A percentile compares a stretch with the other conserved stretches of the same genome.
phyloP scores from a whole-genome alignment of 2,113 vertebrate genomes.

The Silurus meridionalis region DNA sequence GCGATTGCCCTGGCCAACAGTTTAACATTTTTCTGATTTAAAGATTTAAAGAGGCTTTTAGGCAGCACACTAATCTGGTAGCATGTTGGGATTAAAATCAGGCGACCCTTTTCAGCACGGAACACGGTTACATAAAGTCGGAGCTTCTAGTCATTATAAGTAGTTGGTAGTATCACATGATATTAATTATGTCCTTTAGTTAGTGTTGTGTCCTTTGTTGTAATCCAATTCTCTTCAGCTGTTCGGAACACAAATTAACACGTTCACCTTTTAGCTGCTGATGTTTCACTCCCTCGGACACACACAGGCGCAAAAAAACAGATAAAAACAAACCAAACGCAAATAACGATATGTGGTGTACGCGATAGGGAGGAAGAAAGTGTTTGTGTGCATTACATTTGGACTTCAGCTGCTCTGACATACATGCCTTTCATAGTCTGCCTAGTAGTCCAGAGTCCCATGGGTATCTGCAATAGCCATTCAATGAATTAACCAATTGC shows the following conservation, averaged over 20 bases:
- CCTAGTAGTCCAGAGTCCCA: conserved; percentile 43
- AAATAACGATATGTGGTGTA: conserved; percentile 21
- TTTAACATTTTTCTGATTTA: conserved; percentile 28
- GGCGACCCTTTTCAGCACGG: conserved; percentile 53
- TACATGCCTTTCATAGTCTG: conserved; percentile 55
- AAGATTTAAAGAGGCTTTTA: conserved; percentile 22
- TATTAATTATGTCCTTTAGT: conserved; percentile 50
- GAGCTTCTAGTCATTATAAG: conserved; percentile 50
- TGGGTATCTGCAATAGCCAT: conserved; percentile 52
- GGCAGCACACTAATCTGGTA: conserved; percentile 51
- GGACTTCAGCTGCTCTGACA: conserved; percentile 42
- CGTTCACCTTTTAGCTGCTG: conserved; percentile 46
- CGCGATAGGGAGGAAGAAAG: neutral
- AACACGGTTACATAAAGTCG: conserved; percentile 60
- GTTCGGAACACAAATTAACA: conserved; percentile 49
- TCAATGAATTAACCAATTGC: conserved; percentile 68
- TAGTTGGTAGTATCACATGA: conserved; percentile 58
- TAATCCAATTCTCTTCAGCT: conserved; percentile 55
- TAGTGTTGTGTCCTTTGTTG: conserved; percentile 45
- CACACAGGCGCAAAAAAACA: neutral
- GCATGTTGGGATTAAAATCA: conserved; percentile 66
- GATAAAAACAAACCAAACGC: conserved; percentile 4
- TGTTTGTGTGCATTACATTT: conserved; percentile 32
- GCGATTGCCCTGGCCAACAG: conserved; percentile 55
- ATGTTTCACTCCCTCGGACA: conserved; percentile 23